phyloP scores from a whole-genome alignment of 2,797 vertebrate genomes.

The Anguilla obscura region DNA sequence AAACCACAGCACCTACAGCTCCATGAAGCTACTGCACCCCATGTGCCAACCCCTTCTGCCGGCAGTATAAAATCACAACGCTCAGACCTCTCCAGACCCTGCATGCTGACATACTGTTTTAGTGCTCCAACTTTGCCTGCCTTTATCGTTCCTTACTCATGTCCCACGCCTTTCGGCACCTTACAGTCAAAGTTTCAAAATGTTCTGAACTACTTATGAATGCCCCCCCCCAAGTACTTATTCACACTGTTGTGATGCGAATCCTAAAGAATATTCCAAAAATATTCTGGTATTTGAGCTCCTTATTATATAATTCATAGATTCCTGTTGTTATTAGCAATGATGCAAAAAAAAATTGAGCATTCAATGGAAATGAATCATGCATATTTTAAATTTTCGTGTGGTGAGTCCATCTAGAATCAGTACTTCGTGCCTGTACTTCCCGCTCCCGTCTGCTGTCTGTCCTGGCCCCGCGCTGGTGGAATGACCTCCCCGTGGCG shows the following conservation, averaged over 20 bases:
- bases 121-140: constrained; percentile 47
- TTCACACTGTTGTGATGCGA: neutral
- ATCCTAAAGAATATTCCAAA: neutral
- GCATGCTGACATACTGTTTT: neutral
- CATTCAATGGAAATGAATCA: neutral
- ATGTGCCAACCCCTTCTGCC: neutral
- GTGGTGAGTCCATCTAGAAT: neutral
- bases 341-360: neutral
- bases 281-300: neutral
- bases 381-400: neutral
- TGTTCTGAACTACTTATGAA: neutral
- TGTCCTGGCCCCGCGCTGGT: too few relatives aligned
- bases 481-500: too few relatives aligned
- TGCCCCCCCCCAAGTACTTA: neutral
- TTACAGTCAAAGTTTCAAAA: neutral
- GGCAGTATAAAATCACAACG: neutral
- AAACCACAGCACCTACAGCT: constrained; percentile 9
- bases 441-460: too few relatives aligned
- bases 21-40: neutral
- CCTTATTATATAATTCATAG: neutral
- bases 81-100: constrained; percentile 31
- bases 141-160: constrained; percentile 10
- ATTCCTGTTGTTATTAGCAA: neutral
- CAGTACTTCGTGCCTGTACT: too few relatives aligned
- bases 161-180: constrained; percentile 60